Evolutionary conservation across 2,888 invertebrate species (phyloP).

Genomic region (Leistus spinibarbis): DNA sequence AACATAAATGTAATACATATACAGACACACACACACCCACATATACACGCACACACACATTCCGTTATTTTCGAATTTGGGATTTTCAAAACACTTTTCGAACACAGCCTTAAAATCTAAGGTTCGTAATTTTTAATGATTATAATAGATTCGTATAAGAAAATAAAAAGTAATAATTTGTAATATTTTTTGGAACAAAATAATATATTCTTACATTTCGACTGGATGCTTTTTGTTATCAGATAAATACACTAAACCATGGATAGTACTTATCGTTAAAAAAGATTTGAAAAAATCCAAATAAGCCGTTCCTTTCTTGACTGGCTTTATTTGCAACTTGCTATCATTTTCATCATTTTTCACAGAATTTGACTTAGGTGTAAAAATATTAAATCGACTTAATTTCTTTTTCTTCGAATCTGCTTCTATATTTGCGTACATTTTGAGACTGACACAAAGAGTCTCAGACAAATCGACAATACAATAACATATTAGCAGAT

Average conservation of each 20-base stretch:
- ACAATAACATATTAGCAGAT: background rate
- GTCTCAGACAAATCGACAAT: background rate
- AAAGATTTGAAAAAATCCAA: constrained; percentile 55
- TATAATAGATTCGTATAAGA: too few species aligned
- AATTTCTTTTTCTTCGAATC: background rate
- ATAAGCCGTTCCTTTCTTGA: background rate
- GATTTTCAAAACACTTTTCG: too few species aligned
- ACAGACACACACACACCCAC: too few species aligned
- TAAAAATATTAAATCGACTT: constrained; percentile 1
- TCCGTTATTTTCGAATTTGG: too few species aligned
- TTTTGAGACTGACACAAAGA: background rate
- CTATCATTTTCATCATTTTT: background rate
- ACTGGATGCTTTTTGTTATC: constrained; percentile 56
- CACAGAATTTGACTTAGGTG: background rate
- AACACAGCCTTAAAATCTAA: too few species aligned
- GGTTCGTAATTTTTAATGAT: too few species aligned
- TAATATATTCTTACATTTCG: constrained; percentile 56
- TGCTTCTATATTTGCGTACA: constrained; percentile 16
- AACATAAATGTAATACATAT: background rate
- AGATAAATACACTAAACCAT: constrained; percentile 62
- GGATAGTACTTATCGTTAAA: constrained; percentile 61
- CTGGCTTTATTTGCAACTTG: constrained; percentile 1
- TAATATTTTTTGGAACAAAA: too few species aligned
- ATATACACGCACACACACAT: too few species aligned
- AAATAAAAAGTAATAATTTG: too few species aligned